These are phyloP conservation scores for Ammodytes dubius DNA, from an alignment of 2,113 vertebrate species.

Conservation along the genomic window DNA sequence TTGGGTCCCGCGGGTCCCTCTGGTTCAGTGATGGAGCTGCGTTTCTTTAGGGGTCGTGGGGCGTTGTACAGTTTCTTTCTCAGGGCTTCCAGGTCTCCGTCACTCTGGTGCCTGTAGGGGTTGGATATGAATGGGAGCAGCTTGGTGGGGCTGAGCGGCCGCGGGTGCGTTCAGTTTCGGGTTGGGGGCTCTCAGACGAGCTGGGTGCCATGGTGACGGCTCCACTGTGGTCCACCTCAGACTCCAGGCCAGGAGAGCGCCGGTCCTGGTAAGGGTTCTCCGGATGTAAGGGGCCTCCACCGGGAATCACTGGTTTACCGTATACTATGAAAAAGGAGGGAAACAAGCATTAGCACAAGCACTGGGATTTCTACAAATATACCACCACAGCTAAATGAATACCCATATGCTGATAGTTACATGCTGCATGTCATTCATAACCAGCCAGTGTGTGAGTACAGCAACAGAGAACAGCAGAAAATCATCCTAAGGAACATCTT, in stretches of 20 bases:
- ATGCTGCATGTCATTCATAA: too few relatives aligned
- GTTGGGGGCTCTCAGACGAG: constrained; percentile 79
- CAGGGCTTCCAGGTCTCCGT: constrained; percentile 94
- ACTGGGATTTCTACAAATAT: background rate
- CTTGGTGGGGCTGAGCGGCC: constrained; percentile 97
- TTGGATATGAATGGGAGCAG: constrained; percentile 96
- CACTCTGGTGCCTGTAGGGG: constrained; percentile 96
- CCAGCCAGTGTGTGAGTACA: background rate
- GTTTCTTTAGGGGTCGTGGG: constrained; percentile 94
- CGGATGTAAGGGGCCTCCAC: constrained; percentile 75
- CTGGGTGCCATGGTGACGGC: constrained; percentile 46
- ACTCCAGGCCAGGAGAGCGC: constrained; percentile 83
- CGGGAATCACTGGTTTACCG: constrained; percentile 92
- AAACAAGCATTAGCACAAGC: constrained; percentile 10
- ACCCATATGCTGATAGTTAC: too few relatives aligned
- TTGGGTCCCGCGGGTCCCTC: constrained; percentile 97
- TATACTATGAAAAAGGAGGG: constrained; percentile 85
- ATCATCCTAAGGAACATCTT: background rate
- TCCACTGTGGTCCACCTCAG: constrained; percentile 78
- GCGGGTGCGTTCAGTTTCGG: constrained; percentile 92
- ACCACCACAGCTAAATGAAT: background rate
- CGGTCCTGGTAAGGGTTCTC: constrained; percentile 89
- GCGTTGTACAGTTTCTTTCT: constrained; percentile 96
- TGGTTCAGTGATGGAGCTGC: constrained; percentile 97
- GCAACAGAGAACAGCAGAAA: background rate